A percentile compares a stretch with the other conserved stretches of the same genome.
Evolutionary conservation across 2,113 vertebrate species (phyloP).

Genomic region (Varanus salvator): DNA sequence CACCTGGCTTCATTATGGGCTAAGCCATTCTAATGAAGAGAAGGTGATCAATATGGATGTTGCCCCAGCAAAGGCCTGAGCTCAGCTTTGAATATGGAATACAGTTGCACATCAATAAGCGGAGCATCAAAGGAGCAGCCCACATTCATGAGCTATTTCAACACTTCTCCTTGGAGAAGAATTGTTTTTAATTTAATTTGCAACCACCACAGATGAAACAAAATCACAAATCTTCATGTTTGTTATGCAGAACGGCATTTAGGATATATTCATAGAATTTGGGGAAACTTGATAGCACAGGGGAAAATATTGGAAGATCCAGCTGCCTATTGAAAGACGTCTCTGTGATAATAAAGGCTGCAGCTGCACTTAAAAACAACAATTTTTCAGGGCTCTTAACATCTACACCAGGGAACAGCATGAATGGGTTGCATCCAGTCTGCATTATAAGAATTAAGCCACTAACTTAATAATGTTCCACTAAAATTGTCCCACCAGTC

Average conservation of each 20-base stretch:
- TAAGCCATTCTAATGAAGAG: constrained; percentile 31
- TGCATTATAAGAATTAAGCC: background rate
- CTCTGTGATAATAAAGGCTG: background rate
- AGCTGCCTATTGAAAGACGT: background rate
- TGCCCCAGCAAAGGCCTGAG: constrained; percentile 2
- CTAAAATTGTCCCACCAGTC: background rate
- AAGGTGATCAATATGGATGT: constrained; percentile 11
- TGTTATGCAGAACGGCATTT: background rate
- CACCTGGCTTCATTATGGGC: constrained; percentile 41
- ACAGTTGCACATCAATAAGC: background rate
- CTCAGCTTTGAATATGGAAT: constrained; percentile 15
- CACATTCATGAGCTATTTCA: constrained; percentile 54
- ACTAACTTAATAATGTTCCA: background rate
- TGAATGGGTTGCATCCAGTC: background rate
- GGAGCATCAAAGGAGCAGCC: constrained; percentile 52
- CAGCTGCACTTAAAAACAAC: no score
- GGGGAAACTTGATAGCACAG: background rate
- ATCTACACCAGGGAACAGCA: background rate
- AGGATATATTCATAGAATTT: background rate
- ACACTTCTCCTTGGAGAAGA: constrained; percentile 34
- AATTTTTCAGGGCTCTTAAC: background rate
- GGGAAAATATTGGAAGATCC: background rate
- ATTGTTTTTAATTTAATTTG: background rate
- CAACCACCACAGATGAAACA: background rate
- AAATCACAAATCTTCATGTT: background rate